Base-by-base conservation (phyloP, 2,113 vertebrate genomes). In the Tychaedon coryphoeus region DNA sequence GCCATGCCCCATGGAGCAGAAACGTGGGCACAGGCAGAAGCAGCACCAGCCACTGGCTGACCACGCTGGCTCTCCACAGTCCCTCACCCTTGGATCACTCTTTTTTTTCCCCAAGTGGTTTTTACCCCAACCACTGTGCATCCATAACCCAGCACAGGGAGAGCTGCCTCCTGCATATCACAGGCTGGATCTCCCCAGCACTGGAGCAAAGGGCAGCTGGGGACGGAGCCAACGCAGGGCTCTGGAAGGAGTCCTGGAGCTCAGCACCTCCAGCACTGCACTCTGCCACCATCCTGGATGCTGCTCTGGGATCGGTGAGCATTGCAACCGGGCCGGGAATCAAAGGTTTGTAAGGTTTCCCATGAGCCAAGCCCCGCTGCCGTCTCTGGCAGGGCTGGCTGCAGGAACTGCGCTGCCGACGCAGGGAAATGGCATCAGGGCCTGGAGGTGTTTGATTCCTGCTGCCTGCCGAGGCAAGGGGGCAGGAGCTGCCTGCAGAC, bases 241-340 rank as follows among this genome's bases (percentile, higher is more conserved):
- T 76, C 72, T 42, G 47, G 48, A 82, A 65, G 40, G 50, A 67
- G 24, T 60, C 62, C n/a, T 1, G 6, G 56, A 74, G 73, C 38
- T 48, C 3, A 0, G 43, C 56, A 79, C 45, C n/a, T 33, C 74
- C 71, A 3, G 28, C 42, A 14, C 24, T 28, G 19, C 4, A 3
- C 66, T 48, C n/a, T 45, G 56, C 42, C 22, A 13, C 61, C 5
- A 2, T 18, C 66, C 33, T 58, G 3, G 24, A 14, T 9, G 47
- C 67, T 36, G 45, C 60, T 71, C 38, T 2, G 1, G 36, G 25
- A 38, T 64, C 10, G 0, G 16, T 0, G 0, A 73, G n/a, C 0
- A 1, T 8, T 2, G 0, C 6, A 29, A 12, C 1, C 0, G 1
- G 24, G 58, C 17, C 0, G 0, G n/a, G 25, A 83, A 51, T 19